A percentile compares a stretch with the other conserved stretches of the same genome.
phyloP scores from a whole-genome alignment of 1,140 invertebrate genomes.

The Papilio glaucus region DNA sequence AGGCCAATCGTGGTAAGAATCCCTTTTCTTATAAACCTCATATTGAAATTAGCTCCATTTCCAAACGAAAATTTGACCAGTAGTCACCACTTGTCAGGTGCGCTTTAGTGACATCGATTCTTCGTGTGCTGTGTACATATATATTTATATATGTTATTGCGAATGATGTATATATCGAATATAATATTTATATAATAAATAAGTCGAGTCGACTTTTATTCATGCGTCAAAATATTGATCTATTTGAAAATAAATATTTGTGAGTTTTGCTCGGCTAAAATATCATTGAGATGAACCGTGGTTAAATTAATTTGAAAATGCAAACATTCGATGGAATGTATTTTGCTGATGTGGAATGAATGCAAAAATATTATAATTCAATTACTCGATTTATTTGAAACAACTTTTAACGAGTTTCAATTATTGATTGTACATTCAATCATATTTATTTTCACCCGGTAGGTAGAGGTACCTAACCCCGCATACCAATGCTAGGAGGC shows the following conservation, averaged over 20 bases:
- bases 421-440: neutral
- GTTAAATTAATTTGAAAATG: conserved; percentile 10
- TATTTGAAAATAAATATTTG: neutral
- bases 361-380: neutral
- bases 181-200: neutral
- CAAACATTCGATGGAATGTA: neutral
- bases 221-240: neutral
- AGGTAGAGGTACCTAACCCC: no score
- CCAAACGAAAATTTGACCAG: no score
- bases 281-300: neutral
- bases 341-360: neutral
- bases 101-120: no score
- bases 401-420: neutral
- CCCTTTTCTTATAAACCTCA: no score
- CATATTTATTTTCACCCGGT: neutral
- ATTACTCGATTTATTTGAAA: conserved; percentile 6
- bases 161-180: no score
- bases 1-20: no score
- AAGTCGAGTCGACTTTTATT: neutral
- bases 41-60: no score
- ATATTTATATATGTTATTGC: no score
- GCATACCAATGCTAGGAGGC: no score
- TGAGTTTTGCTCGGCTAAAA: neutral
- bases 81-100: no score
- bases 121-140: no score